A percentile compares a stretch with the other conserved stretches of the same genome.
These are phyloP conservation scores for Coturnix japonica DNA, from an alignment of 2,113 vertebrate species.

Conservation along the genomic window DNA sequence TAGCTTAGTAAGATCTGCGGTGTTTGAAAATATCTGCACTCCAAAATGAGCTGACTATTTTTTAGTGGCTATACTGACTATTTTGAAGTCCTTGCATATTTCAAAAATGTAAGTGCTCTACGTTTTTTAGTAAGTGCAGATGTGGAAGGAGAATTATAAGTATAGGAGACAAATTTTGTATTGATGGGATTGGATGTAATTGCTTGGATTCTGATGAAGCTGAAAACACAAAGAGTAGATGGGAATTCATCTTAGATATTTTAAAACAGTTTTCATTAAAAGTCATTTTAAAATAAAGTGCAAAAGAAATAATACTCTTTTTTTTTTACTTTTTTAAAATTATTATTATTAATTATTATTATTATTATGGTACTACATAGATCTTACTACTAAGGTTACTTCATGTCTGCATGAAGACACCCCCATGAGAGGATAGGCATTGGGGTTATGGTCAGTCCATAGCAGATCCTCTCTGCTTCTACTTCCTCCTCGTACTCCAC, in stretches of 20 bases:
- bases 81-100: not conserved
- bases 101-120: not conserved
- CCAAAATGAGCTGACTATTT: not conserved
- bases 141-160: not conserved
- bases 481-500: not conserved
- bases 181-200: not conserved
- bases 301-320: not conserved
- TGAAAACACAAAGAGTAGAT: not conserved
- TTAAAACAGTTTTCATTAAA: not conserved
- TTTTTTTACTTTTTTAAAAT: no score
- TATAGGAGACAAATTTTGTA: not conserved
- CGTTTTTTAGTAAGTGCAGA: not conserved
- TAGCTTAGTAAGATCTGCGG: not conserved
- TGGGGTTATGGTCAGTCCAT: not conserved
- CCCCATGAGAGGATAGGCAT: fast-evolving
- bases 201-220: not conserved
- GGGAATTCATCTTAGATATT: not conserved
- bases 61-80: not conserved
- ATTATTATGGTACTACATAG: not conserved
- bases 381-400: not conserved
- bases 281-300: not conserved
- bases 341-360: not conserved
- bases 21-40: not conserved
- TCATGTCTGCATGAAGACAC: no score
- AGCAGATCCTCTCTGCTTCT: not conserved